Conservation (phyloP, 2,797 vertebrate species). For the Micrastur ruficollis region DNA sequence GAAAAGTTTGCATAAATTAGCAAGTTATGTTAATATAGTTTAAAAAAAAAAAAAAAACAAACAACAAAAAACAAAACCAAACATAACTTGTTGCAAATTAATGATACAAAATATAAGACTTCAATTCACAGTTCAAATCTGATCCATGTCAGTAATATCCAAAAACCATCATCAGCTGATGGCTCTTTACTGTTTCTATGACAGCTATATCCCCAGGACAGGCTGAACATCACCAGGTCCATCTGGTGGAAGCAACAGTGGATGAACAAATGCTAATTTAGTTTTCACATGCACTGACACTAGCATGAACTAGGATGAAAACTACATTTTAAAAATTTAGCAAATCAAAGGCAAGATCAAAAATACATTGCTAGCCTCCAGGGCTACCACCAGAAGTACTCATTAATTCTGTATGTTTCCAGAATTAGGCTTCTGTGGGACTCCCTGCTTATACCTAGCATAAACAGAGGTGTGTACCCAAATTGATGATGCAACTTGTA, state of each 20-base stretch:
- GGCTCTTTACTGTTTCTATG: slow-evolving; percentile 14
- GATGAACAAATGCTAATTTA: neutral
- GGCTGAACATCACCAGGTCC: neutral
- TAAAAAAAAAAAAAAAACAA: neutral
- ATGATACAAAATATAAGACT: neutral
- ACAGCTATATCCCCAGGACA: slow-evolving; percentile 43
- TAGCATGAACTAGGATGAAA: neutral
- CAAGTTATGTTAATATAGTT: neutral
- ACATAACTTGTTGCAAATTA: neutral
- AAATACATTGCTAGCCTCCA: neutral
- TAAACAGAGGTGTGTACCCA: neutral
- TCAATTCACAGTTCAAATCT: neutral
- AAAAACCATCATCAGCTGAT: neutral
- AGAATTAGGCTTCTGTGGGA: neutral
- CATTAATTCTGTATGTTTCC: neutral
- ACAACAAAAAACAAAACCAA: neutral
- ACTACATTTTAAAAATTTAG: slow-evolving; percentile 18
- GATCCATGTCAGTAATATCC: neutral
- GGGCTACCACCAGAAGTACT: neutral
- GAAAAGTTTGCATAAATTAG: neutral
- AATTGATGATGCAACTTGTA: neutral
- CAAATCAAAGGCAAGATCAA: slow-evolving; percentile 42
- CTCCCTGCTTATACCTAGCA: neutral
- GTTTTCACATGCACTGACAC: neutral
- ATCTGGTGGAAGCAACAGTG: slow-evolving; percentile 9